Evolutionary conservation across 2,888 invertebrate genomes (phyloP).

Genomic region (Sesia apiformis): DNA sequence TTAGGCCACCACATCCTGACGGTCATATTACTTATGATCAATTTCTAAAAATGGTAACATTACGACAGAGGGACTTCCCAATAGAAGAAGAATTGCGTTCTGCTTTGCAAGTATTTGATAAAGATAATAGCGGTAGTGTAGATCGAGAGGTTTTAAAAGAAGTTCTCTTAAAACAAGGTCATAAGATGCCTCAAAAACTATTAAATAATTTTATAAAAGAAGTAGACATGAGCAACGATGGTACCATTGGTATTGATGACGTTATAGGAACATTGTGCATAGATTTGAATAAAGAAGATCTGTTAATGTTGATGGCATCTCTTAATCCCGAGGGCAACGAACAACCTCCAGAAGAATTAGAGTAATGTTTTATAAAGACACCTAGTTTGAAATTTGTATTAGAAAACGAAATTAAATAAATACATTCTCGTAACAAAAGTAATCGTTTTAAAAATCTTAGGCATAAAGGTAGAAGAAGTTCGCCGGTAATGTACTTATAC

Average conservation of each 20-base stretch:
- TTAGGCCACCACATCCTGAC: conserved; percentile 47
- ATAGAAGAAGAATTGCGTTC: conserved; percentile 51
- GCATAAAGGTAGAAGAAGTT: too few relatives aligned
- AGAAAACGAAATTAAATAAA: background rate
- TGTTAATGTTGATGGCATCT: conserved; percentile 34
- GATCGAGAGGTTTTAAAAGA: conserved; percentile 49
- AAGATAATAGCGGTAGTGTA: conserved; percentile 35
- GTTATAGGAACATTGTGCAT: conserved; percentile 60
- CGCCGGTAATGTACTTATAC: too few relatives aligned
- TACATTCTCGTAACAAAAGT: too few relatives aligned
- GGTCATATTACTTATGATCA: conserved; percentile 54
- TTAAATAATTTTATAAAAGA: conserved; percentile 55
- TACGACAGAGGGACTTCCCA: conserved; percentile 46
- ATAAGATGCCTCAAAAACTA: conserved; percentile 39
- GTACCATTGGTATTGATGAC: conserved; percentile 57
- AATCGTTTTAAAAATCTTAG: too few relatives aligned
- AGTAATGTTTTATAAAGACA: background rate
- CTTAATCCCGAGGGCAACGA: conserved; percentile 20
- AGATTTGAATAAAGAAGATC: conserved; percentile 54
- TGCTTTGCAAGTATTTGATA: conserved; percentile 47
- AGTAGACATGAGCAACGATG: conserved; percentile 57
- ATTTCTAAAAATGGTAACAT: conserved; percentile 53
- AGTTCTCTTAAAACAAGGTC: conserved; percentile 37
- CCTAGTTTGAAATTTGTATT: background rate
- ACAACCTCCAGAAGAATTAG: background rate